These are phyloP conservation scores for Phoebastria nigripes DNA, from an alignment of 2,797 vertebrate species.

Conservation along the genomic window DNA sequence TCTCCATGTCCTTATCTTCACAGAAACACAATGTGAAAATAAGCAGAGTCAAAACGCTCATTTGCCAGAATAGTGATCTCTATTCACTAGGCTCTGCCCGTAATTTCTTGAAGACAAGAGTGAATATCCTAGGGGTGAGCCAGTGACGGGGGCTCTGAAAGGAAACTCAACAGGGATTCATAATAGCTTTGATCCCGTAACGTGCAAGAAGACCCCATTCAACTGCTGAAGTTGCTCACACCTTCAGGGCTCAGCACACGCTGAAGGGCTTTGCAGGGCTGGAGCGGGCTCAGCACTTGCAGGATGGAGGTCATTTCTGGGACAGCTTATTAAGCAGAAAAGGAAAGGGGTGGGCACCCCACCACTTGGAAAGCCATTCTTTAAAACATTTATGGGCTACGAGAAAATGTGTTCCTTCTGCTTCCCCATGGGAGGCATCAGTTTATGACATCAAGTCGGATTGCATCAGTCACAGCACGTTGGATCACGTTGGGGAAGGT, in stretches of 20 bases:
- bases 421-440: neutral
- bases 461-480: neutral
- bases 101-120: neutral
- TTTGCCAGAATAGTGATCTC: neutral
- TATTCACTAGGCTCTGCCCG: neutral
- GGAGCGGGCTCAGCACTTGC: neutral
- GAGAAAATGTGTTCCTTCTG: neutral
- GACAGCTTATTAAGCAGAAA: neutral
- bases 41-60: neutral
- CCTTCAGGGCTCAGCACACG: neutral
- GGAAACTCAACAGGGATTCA: neutral
- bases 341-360: neutral
- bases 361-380: neutral
- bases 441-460: neutral
- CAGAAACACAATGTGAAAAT: neutral
- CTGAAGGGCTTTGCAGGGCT: neutral
- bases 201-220: neutral
- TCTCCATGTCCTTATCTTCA: neutral
- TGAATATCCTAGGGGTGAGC: neutral
- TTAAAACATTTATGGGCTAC: neutral
- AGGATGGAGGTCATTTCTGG: neutral
- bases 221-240: neutral
- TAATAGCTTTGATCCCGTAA: neutral
- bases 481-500: neutral
- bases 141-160: accelerated